Conservation (phyloP, 2,888 invertebrate genomes). For the Dinocampus coccinellae region DNA sequence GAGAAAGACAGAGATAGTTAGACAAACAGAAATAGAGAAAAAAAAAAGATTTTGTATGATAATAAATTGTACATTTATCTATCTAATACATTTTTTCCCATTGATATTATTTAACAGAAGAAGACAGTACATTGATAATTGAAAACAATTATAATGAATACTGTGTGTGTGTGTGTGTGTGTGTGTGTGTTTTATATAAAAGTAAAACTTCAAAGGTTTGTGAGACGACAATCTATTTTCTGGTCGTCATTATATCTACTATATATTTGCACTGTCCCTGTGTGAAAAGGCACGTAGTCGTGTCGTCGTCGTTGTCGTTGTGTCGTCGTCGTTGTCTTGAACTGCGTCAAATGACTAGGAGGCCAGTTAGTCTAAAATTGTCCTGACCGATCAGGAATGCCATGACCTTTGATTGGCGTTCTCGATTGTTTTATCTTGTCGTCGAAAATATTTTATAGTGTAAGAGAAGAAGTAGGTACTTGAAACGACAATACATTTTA, state of each 20-base stretch:
- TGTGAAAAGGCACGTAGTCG: slow-evolving; percentile 14
- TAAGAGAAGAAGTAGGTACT: too few relatives aligned
- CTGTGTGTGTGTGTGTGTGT: too few relatives aligned
- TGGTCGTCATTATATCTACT: slow-evolving; percentile 3
- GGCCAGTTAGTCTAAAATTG: slow-evolving; percentile 59
- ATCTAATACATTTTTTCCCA: neutral
- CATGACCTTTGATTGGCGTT: slow-evolving; percentile 46
- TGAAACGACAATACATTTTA: too few relatives aligned
- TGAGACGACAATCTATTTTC: slow-evolving; percentile 16
- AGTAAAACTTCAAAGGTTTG: neutral
- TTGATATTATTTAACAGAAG: neutral
- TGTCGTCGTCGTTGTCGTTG: neutral
- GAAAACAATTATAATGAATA: neutral
- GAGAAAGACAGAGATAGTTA: neutral
- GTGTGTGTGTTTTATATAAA: neutral
- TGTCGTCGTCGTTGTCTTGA: neutral
- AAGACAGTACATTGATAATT: neutral
- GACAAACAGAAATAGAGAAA: too few relatives aligned
- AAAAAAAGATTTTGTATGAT: too few relatives aligned
- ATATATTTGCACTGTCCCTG: neutral
- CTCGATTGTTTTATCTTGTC: slow-evolving; percentile 32
- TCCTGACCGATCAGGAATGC: slow-evolving; percentile 63
- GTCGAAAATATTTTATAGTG: slow-evolving; percentile 35
- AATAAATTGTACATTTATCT: neutral
- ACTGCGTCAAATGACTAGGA: slow-evolving; percentile 48